phyloP scores from a whole-genome alignment of 2,888 invertebrate genomes.

The Cosmopolites sordidus region DNA sequence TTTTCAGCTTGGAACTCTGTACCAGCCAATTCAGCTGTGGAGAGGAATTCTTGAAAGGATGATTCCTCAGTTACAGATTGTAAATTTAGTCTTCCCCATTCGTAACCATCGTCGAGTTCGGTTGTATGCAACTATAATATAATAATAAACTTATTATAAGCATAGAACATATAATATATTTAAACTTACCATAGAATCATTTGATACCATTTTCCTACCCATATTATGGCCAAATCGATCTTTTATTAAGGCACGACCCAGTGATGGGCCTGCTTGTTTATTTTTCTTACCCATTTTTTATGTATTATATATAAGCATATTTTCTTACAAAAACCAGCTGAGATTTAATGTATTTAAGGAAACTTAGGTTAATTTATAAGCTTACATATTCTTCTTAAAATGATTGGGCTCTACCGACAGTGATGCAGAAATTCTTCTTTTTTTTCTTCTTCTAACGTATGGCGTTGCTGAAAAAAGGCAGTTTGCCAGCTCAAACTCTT shows the following conservation, averaged over 20 bases:
- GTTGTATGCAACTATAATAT: conserved; percentile 70
- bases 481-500: no score
- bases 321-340: no score
- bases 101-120: conserved; percentile 84
- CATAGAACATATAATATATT: conserved; percentile 24
- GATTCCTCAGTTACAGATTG: conserved; percentile 93
- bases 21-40: conserved; percentile 90
- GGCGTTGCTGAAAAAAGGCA: no score
- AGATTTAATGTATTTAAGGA: no score
- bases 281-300: conserved; percentile 68
- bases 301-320: no score
- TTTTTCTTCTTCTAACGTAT: no score
- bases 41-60: conserved; percentile 93
- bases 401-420: no score
- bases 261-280: conserved; percentile 49
- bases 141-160: conserved; percentile 14
- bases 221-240: conserved; percentile 66
- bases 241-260: conserved; percentile 71
- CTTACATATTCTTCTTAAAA: no score
- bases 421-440: no score
- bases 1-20: conserved; percentile 92
- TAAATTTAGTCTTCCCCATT: conserved; percentile 85
- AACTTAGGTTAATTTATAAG: no score
- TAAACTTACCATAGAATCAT: conserved; percentile 66
- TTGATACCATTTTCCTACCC: conserved; percentile 61